Evolutionary conservation across 1,140 invertebrate genomes (phyloP), one percentile per base, ranked within the genome.

Genomic region (Oncopodura yosiiana): DNA sequence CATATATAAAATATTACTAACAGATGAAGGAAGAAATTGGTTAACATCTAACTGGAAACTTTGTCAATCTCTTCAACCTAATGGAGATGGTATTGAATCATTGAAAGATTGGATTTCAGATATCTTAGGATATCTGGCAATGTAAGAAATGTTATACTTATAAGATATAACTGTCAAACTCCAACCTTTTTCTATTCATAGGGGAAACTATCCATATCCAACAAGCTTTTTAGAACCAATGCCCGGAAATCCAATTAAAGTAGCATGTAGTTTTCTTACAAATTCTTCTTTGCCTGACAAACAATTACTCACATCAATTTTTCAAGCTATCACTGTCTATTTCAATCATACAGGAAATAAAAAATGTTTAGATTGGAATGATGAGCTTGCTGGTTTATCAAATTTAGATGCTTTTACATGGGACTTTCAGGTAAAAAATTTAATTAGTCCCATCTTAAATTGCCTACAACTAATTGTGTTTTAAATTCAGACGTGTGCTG

Each of bases 161-260:
- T 27, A 37, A 65, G 0, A 68, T 73, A 0, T 73, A 85, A 57
- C 68, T 81, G 1, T 59, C 74, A 1, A 49, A 43, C 1, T 68
- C 87, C 2, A 75, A 78, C 60, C 71, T 78, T 19, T 83, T 77
- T 69, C 65, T 85, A 0, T 62, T 69, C 18, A 76, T 0, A 94
- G 94, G 90, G 80, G 85, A 0, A 84, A 96, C 71, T 95, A 95
- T 73, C 92, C 92, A 0, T 94, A 93, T 70, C 73, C 81, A 6
- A 78, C 81, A 0, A 77, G 79, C 65, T 96, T 95, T 69, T 69
- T 95, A 9, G 74, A 77, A 37, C 81, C 83, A 0, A 61, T 96
- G 21, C 91, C 92, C 1, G 86, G 78, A 0, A 76, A 87, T 72
- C 93, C 93, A 5, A 80, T 96, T 27, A 74, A 75, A 63, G 82